These are phyloP conservation scores for Tipula confusa DNA, from an alignment of 2,888 invertebrate species.

Conservation along the genomic window DNA sequence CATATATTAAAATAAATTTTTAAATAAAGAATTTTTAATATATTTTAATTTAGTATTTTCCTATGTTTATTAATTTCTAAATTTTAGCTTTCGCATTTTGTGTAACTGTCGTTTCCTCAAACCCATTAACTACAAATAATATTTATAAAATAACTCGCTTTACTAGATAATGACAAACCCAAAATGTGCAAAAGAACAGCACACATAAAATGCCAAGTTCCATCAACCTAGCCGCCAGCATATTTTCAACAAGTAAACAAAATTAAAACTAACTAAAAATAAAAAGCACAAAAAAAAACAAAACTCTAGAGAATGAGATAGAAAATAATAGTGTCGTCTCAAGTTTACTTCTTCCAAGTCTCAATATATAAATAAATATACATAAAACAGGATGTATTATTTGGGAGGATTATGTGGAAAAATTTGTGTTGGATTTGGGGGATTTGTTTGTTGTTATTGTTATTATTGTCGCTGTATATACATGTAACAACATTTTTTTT, in stretches of 20 bases:
- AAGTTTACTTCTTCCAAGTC: not conserved
- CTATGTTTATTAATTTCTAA: too few species aligned
- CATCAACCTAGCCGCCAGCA: not conserved
- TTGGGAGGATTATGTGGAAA: not conserved
- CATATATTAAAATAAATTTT: too few species aligned
- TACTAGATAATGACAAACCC: too few species aligned
- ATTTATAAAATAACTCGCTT: too few species aligned
- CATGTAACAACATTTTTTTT: not conserved
- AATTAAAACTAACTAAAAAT: not conserved
- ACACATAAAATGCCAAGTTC: too few species aligned
- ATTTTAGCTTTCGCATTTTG: too few species aligned
- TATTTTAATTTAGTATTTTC: too few species aligned
- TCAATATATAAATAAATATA: not conserved
- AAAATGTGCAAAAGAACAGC: too few species aligned
- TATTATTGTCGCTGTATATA: not conserved
- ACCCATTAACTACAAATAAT: too few species aligned
- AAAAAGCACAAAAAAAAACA: not conserved
- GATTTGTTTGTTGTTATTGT: not conserved
- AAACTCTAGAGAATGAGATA: not conserved
- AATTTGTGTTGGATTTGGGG: not conserved
- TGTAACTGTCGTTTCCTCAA: too few species aligned
- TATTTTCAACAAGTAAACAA: not conserved
- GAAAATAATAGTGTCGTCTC: not conserved
- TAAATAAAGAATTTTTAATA: too few species aligned
- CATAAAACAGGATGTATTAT: not conserved